These are phyloP conservation scores for Eurosta solidaginis DNA, from an alignment of 1,140 invertebrate genomes.

Conservation along the genomic window DNA sequence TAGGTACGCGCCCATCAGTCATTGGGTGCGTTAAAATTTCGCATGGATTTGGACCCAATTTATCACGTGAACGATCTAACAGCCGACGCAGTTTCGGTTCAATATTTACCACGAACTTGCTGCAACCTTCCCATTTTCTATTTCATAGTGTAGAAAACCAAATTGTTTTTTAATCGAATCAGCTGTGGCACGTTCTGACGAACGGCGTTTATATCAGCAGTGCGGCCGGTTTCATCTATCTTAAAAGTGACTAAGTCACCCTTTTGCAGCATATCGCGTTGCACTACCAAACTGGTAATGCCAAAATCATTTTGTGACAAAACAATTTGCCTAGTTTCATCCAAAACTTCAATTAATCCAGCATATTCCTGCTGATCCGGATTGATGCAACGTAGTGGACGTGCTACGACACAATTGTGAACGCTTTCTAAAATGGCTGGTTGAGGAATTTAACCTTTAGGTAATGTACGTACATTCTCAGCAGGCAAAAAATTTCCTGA, in stretches of 20 bases:
- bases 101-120: too few relatives aligned
- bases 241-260: slow-evolving; percentile 82
- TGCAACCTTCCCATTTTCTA: slow-evolving; percentile 90
- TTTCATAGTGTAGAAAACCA: slow-evolving; percentile 90
- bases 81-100: too few relatives aligned
- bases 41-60: too few relatives aligned
- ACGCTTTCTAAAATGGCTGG: slow-evolving; percentile 70
- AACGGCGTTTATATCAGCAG: slow-evolving; percentile 85
- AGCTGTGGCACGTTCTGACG: slow-evolving; percentile 83
- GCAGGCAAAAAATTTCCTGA: slow-evolving; percentile 85
- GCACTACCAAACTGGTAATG: slow-evolving; percentile 89
- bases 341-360: slow-evolving; percentile 65
- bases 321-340: slow-evolving; percentile 52
- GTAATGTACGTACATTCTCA: slow-evolving; percentile 82
- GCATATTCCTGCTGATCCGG: slow-evolving; percentile 91
- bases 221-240: slow-evolving; percentile 79
- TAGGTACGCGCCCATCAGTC: too few relatives aligned
- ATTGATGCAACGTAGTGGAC: slow-evolving; percentile 88
- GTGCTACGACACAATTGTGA: slow-evolving; percentile 79
- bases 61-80: too few relatives aligned
- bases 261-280: slow-evolving; percentile 87
- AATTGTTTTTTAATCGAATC: slow-evolving; percentile 93
- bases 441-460: slow-evolving; percentile 77
- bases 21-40: too few relatives aligned
- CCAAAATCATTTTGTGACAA: slow-evolving; percentile 77